phyloP scores from a whole-genome alignment of 2,888 invertebrate genomes.

The Cremastinae sp. region DNA sequence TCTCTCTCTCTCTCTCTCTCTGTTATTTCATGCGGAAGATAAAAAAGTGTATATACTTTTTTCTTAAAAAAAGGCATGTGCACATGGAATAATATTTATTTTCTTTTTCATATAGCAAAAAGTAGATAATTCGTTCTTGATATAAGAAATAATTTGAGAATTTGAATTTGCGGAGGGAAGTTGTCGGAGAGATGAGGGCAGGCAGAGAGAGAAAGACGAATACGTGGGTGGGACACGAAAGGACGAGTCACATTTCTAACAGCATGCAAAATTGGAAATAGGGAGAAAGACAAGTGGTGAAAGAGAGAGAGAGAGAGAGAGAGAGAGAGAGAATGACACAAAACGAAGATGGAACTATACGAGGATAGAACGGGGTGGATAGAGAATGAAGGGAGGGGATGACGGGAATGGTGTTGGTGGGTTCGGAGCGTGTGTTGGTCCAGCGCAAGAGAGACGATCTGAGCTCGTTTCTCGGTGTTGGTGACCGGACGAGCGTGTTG shows the following conservation, averaged over 20 bases:
- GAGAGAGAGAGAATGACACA: constrained; percentile 58
- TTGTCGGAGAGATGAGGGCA: background rate
- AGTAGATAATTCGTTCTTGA: background rate
- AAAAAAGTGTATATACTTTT: too few relatives aligned
- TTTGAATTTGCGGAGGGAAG: constrained; percentile 14
- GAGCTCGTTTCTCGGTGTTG: constrained; percentile 61
- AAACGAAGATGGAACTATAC: constrained; percentile 61
- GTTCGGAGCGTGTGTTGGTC: constrained; percentile 66
- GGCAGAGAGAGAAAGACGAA: constrained; percentile 26
- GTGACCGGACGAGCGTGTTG: constrained; percentile 71
- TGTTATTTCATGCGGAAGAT: too few relatives aligned
- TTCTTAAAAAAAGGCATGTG: too few relatives aligned
- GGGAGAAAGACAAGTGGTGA: constrained; percentile 55
- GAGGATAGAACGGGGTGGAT: constrained; percentile 29
- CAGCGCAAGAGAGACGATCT: constrained; percentile 65
- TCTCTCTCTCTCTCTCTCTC: too few relatives aligned
- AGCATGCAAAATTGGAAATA: constrained; percentile 41
- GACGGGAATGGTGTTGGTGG: constrained; percentile 53
- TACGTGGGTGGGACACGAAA: constrained; percentile 32
- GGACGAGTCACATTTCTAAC: constrained; percentile 42
- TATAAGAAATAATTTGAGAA: background rate
- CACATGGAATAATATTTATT: too few relatives aligned
- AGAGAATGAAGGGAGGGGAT: constrained; percentile 7
- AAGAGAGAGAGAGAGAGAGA: constrained; percentile 61
- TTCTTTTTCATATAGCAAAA: too few relatives aligned